Base-by-base conservation (phyloP, 2,113 vertebrate genomes). In the Plotosus lineatus region DNA sequence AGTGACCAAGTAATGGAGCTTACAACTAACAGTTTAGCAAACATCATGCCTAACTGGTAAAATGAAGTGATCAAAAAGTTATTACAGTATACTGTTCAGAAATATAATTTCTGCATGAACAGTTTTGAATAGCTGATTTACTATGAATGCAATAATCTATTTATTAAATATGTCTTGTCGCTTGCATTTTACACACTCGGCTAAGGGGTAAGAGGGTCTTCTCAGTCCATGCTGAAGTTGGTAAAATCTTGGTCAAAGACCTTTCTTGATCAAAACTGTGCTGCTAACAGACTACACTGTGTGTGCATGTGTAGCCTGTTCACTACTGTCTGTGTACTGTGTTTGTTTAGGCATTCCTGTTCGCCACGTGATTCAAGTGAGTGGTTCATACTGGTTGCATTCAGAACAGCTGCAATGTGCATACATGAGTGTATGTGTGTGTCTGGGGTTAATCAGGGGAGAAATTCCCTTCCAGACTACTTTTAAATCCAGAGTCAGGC, bases 341-440 rank as follows among this genome's bases (percentile, higher is more conserved):
- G 82, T 85, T 85, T 83, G 74, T 81, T 84, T 80, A 84, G 82
- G 81, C 78, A 84, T 83, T 85, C 79, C 84, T 80, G 75, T 87
- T 56, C 73, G 78, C 68, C 61, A 77, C n/a, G 79, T 66, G 72
- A 81, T 77, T 80, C 75, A 68, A 40, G 26, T 26, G 69, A 28
- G 75, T 40, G 17, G 55, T 60, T 79, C 53, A 83, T 83, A 88
- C 85, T 61, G 81, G 61, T 72, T 82, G 75, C 65, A 85, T 86
- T 88, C 83, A 87, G 69, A 60, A 4, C 56, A 61, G 31, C 56
- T 55, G 31, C 4, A 50, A 9, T 17, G 40, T 28, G 48, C 58
- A 66, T 68, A 23, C 40, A 48, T 31, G 33, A 65, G 63, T 65
- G 78, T 28, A 28, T 65, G 50, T 38, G 42, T 72, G 61, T 42